Percentiles rank a stretch among this genome's conserved stretches.
phyloP scores from a whole-genome alignment of 1,140 invertebrate species.

The Ladona fulva region DNA sequence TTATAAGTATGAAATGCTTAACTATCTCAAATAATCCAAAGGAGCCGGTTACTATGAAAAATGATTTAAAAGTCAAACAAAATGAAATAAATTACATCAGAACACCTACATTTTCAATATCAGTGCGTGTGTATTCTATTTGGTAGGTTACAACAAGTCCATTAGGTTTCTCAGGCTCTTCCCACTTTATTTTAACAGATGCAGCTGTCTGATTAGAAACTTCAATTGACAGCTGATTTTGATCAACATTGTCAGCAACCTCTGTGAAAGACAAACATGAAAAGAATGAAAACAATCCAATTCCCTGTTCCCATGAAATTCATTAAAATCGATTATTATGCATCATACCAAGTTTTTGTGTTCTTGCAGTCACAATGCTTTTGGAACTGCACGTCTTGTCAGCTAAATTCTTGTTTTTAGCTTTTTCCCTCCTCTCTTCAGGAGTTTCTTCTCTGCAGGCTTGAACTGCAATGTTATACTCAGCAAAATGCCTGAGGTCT shows the following conservation, averaged over 20 bases:
- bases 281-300: background rate
- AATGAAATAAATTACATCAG: conserved; percentile 19
- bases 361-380: conserved; percentile 40
- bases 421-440: conserved; percentile 31
- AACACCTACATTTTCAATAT: conserved; percentile 48
- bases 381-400: conserved; percentile 33
- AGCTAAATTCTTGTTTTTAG: conserved; percentile 27
- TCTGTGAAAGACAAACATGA: conserved; percentile 14
- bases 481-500: conserved; percentile 59
- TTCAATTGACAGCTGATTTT: conserved; percentile 26
- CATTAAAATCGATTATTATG: conserved; percentile 19
- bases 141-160: conserved; percentile 75
- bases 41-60: too few relatives aligned
- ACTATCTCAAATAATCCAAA: too few relatives aligned
- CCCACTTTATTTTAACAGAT: conserved; percentile 51
- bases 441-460: conserved; percentile 54
- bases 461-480: conserved; percentile 57
- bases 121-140: conserved; percentile 58
- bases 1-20: conserved; percentile 19
- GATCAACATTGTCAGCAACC: conserved; percentile 32
- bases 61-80: background rate
- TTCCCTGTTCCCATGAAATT: background rate
- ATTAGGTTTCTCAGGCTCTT: conserved; percentile 71
- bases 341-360: conserved; percentile 26
- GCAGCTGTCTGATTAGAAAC: conserved; percentile 24